phyloP scores from a whole-genome alignment of 2,113 vertebrate genomes.

The Panthera tigris region DNA sequence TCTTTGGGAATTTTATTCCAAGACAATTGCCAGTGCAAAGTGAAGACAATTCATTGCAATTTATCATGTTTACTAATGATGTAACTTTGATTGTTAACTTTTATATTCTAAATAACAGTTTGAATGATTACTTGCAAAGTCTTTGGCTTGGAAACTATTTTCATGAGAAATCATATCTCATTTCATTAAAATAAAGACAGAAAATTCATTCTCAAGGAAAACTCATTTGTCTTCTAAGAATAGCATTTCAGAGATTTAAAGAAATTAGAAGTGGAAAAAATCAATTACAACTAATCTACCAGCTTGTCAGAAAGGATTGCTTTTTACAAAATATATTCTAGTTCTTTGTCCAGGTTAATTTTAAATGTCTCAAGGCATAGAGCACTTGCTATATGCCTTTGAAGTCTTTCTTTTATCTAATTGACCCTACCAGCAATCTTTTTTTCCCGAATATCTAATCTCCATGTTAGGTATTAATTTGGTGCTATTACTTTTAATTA shows the following conservation, averaged over 20 bases:
- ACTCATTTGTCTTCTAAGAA: conserved; percentile 71
- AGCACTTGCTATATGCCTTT: conserved; percentile 17
- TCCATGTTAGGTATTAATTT: conserved; percentile 42
- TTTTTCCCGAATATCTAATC: background rate
- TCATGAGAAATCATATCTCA: conserved; percentile 62
- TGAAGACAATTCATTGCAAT: background rate
- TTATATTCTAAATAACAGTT: conserved; percentile 25
- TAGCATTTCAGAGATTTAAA: conserved; percentile 63
- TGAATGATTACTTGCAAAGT: conserved; percentile 50
- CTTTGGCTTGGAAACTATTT: conserved; percentile 65
- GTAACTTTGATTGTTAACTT: conserved; percentile 51
- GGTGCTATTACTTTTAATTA: conserved; percentile 51
- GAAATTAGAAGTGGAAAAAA: conserved; percentile 75
- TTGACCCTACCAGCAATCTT: conserved; percentile 43
- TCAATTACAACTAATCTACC: conserved; percentile 73
- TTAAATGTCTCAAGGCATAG: conserved; percentile 58
- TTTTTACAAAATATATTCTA: conserved; percentile 65
- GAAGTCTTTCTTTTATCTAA: conserved; percentile 64
- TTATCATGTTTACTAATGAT: conserved; percentile 45
- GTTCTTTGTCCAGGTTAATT: conserved; percentile 68
- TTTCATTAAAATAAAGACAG: conserved; percentile 70
- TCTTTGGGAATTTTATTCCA: background rate
- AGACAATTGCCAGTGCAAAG: background rate
- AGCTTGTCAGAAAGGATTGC: conserved; percentile 67
- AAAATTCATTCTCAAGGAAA: conserved; percentile 65